A percentile compares a stretch with the other conserved stretches of the same genome.
Evolutionary conservation across 2,797 vertebrate genomes (phyloP).

Genomic region (Limosa lapponica): DNA sequence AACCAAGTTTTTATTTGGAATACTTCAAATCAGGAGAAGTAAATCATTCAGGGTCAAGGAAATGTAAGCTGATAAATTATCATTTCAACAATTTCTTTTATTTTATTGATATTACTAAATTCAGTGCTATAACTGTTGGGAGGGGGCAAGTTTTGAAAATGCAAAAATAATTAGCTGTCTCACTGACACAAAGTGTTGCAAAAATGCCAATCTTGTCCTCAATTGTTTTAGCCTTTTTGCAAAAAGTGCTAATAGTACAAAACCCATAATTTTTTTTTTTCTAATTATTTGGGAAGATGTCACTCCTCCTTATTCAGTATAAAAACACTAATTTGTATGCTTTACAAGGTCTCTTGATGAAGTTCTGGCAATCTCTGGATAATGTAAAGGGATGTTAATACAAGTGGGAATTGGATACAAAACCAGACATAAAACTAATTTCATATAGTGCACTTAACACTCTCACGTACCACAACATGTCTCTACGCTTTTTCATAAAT

Average conservation of each 20-base stretch:
- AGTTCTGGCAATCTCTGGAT: neutral
- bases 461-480: neutral
- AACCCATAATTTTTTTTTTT: neutral
- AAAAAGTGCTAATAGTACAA: neutral
- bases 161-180: neutral
- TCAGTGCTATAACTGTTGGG: neutral
- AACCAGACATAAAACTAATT: neutral
- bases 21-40: neutral
- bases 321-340: neutral
- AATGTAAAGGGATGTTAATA: neutral
- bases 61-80: neutral
- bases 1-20: neutral
- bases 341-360: neutral
- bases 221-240: neutral
- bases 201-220: neutral
- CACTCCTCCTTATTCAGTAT: neutral
- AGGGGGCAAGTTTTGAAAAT: neutral
- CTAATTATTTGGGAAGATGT: neutral
- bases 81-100: neutral
- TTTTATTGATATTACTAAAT: neutral
- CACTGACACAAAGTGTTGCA: neutral
- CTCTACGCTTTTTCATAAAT: neutral
- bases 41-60: neutral
- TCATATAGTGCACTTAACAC: neutral
- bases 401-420: neutral